Conservation (phyloP, 2,113 vertebrate species). For the Sphaerodactylus townsendi region DNA sequence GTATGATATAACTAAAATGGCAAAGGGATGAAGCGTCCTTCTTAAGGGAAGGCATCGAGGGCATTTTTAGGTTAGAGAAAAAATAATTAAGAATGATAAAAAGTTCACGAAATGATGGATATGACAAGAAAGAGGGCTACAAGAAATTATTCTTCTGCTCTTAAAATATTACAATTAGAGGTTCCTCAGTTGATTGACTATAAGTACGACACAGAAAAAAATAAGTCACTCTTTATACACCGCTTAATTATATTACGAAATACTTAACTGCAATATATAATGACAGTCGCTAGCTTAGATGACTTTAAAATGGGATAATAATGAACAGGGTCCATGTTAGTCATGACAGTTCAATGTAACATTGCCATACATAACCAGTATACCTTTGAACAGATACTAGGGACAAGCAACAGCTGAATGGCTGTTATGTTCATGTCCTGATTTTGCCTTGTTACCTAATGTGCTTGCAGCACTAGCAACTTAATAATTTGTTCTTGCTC, state of each 20-base stretch:
- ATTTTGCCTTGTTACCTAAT: not conserved
- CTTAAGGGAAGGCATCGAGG: not conserved
- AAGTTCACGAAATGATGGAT: not conserved
- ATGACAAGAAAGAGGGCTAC: not conserved
- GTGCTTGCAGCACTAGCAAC: not conserved
- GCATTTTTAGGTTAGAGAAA: not conserved
- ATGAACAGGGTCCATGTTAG: too few relatives aligned
- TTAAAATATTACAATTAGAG: not conserved
- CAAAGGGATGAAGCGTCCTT: not conserved
- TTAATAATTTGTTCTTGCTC: not conserved
- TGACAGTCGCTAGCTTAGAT: too few relatives aligned
- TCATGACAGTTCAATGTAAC: too few relatives aligned
- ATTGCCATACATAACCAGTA: not conserved
- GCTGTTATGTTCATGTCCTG: not conserved
- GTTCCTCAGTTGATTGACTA: not conserved
- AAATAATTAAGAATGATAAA: not conserved
- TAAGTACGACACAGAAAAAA: not conserved
- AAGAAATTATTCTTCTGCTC: not conserved
- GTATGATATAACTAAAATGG: not conserved
- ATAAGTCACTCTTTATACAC: not conserved
- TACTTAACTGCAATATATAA: too few relatives aligned
- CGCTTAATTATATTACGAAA: not conserved
- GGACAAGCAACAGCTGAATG: too few relatives aligned
- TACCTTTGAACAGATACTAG: not conserved
- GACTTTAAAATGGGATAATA: too few relatives aligned